Base-by-base conservation (phyloP, 1,140 invertebrate species). In the Philotrypesis tridentata region DNA sequence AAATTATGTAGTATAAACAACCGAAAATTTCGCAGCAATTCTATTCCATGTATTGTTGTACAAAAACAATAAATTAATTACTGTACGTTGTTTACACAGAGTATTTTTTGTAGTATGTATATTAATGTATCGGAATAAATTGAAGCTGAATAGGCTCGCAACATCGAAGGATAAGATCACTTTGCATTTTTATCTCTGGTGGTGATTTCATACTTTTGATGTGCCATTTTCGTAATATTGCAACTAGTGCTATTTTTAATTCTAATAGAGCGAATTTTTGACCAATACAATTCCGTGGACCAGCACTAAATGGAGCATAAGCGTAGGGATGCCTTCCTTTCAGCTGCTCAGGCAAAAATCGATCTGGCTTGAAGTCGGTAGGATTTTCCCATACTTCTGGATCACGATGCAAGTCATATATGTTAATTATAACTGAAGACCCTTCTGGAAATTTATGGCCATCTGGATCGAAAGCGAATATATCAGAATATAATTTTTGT, bases 341-440 rank as follows among this genome's bases (percentile, higher is more conserved):
- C 0, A 85, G 84, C 68, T 92, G 90, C 82, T 91, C 89, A 9
- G 93, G 92, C 9, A 92, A 84, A 89, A 95, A 95, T 84, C 94
- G 89, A 55, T 95, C 93, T 0, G 95, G 95, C 86, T 95, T 90
- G 86, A 94, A 95, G 63, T 88, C 88, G 9, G 94, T 90, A 6
- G 94, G 94, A 80, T 95, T 89, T 17, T 93, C 91, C 88, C 93
- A 95, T 68, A 90, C 85, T 33, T 92, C 86, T 12, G 89, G 87
- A 84, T 94, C 90, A 31, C 92, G 88, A 84, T 95, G 96, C 25
- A 97, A 87, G 61, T 93, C 89, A 68, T 92, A 92, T 9, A 93
- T 90, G 17, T 89, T 91, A 2, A 91, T 72, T 0, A 70, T 43
- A 3, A 86, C 0, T 37, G 61, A 90, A 0, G 92, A 92, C 4